Evolutionary conservation across 2,888 invertebrate species (phyloP).

Genomic region (Helicoverpa assulta): DNA sequence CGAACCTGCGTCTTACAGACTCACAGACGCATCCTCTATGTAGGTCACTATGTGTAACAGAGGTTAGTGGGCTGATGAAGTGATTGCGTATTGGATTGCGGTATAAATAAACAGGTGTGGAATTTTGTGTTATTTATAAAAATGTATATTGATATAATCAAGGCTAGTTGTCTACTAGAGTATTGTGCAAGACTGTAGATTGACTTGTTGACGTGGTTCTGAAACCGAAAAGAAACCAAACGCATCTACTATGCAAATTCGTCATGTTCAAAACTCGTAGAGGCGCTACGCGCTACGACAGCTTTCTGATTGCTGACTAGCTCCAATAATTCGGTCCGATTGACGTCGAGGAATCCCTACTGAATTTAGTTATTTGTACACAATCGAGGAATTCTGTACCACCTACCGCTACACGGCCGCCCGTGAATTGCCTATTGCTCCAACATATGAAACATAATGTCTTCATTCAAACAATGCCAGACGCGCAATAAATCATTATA

Average conservation of each 20-base stretch:
- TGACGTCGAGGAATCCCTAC: constrained; percentile 71
- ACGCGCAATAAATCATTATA: constrained; percentile 81
- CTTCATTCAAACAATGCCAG: constrained; percentile 71
- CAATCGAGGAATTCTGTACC: constrained; percentile 62
- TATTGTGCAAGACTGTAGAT: not conserved
- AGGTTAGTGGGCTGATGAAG: constrained; percentile 41
- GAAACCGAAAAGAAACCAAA: constrained; percentile 8
- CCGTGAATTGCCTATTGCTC: constrained; percentile 23
- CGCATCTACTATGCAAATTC: constrained; percentile 22
- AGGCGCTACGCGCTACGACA: constrained; percentile 71
- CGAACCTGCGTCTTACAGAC: constrained; percentile 47
- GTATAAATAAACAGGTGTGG: constrained; percentile 12
- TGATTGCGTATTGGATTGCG: constrained; percentile 21
- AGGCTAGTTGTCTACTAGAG: not conserved
- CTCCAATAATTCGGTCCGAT: constrained; percentile 76
- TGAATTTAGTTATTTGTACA: constrained; percentile 72
- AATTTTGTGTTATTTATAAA: constrained; percentile 2
- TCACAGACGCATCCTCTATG: constrained; percentile 53
- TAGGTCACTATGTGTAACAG: constrained; percentile 53
- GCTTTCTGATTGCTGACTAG: constrained; percentile 75
- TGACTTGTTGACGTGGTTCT: constrained; percentile 1
- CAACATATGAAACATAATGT: constrained; percentile 59
- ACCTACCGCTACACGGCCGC: constrained; percentile 39
- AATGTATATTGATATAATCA: not conserved
- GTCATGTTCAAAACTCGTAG: constrained; percentile 62